Evolutionary conservation across 1,140 invertebrate species (phyloP).

Genomic region (Callitettix versicolor): DNA sequence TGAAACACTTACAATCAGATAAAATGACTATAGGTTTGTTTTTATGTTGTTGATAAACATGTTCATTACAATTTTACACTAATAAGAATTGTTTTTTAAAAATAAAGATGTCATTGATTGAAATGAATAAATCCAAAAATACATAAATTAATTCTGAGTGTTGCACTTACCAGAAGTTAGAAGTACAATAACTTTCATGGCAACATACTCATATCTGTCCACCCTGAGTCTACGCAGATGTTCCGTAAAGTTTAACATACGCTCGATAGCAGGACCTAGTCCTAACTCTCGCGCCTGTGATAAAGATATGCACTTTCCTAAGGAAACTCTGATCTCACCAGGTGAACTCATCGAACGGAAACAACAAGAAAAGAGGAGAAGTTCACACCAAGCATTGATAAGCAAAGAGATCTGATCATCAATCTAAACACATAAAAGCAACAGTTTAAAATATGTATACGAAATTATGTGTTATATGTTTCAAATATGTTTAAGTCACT

Average conservation of each 20-base stretch:
- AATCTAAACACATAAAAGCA: slow-evolving; percentile 53
- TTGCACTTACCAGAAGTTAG: slow-evolving; percentile 71
- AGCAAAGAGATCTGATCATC: slow-evolving; percentile 94
- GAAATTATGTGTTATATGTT: no score
- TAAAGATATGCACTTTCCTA: slow-evolving; percentile 64
- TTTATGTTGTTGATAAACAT: no score
- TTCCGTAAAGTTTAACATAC: slow-evolving; percentile 90
- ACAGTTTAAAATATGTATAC: no score
- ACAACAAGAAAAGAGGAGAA: slow-evolving; percentile 85
- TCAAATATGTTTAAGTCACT: no score
- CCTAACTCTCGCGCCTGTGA: slow-evolving; percentile 59
- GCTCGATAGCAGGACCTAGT: slow-evolving; percentile 72
- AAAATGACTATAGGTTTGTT: no score
- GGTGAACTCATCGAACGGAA: slow-evolving; percentile 78
- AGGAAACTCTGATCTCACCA: slow-evolving; percentile 71
- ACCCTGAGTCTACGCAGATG: slow-evolving; percentile 78
- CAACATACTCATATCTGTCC: slow-evolving; percentile 95
- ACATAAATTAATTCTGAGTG: no score
- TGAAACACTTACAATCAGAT: no score
- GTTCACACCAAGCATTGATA: slow-evolving; percentile 95
- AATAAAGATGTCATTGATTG: no score
- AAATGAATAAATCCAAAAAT: no score
- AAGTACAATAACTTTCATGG: slow-evolving; percentile 89
- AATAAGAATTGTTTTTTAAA: no score
- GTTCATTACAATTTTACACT: no score